Evolutionary conservation across 2,888 invertebrate genomes (phyloP), one percentile per base, ranked within the genome.

Genomic region (Biston betularia): DNA sequence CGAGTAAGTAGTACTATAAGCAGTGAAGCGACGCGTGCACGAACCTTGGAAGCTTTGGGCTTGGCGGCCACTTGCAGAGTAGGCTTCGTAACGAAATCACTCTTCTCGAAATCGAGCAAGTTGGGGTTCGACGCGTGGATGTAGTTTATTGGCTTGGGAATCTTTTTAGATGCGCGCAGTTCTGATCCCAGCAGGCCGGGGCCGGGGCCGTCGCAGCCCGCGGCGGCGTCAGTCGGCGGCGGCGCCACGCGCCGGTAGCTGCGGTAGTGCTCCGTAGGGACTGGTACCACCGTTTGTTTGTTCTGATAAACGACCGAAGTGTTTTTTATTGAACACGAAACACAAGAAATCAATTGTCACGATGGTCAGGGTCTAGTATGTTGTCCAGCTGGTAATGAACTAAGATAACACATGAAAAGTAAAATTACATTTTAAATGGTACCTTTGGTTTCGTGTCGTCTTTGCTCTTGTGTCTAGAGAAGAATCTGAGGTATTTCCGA

Each of bases 201-300:
- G 57, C 70, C 24, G 52, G 63, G 53, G 63, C 42, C 57, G 49
- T 12, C 63, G 56, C 70, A 70, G 65, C 72, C 57, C 55, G 69
- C 57, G 53, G 63, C 68, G 54, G 72, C 70, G 48, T 69, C 62
- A 63, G 63, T 64, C 70, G 71, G 68, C 71, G 71, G 71, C 75
- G 74, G 95, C 93, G 67, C 95, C 95, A 81, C 96, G 95, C 77
- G 96, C 90, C 81, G 75, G 77, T 96, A 96, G 79, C 96, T 97
- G 74, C 97, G 94, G 88, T 96, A 97, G 82, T 97, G 96, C 56
- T 96, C 96, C 0, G 97, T 97, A 40, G 97, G 97, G 52, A 97
- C 96, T 0, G 97, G 97, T 63, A 96, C 95, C 61, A 79, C 79
- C 0, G 84, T 73, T 64, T 75, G 82, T 74, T 94, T 94, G 74